A percentile compares a stretch with the other conserved stretches of the same genome.
phyloP scores from a whole-genome alignment of 2,888 invertebrate species.

The Sturmia bella region DNA sequence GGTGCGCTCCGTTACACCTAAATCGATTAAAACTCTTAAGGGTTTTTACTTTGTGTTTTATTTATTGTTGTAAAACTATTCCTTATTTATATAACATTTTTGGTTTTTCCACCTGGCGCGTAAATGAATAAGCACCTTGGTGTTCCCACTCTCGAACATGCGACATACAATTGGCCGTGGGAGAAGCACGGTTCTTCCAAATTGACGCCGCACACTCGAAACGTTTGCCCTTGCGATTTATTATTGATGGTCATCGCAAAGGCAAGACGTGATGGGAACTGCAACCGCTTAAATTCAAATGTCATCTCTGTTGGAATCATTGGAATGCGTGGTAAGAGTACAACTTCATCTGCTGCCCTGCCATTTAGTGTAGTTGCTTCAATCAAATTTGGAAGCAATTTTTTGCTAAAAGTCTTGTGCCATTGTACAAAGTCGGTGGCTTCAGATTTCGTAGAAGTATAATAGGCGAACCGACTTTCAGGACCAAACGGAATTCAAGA shows the following conservation, averaged over 20 bases:
- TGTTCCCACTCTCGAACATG: too few species aligned
- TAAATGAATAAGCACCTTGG: too few species aligned
- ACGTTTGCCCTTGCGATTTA: background rate
- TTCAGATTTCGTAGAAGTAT: background rate
- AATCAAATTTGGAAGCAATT: background rate
- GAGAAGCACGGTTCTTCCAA: too few species aligned
- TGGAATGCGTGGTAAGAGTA: background rate
- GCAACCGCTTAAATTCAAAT: background rate
- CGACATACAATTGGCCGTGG: too few species aligned
- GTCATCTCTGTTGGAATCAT: background rate
- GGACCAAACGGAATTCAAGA: background rate
- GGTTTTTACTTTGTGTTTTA: too few species aligned
- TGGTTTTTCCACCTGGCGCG: too few species aligned
- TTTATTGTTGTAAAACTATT: too few species aligned
- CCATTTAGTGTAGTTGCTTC: conserved; percentile 40
- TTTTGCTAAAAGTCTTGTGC: conserved; percentile 4
- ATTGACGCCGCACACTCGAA: background rate
- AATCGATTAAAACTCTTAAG: too few species aligned
- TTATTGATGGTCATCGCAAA: conserved; percentile 5
- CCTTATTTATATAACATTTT: too few species aligned
- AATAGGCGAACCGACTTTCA: background rate
- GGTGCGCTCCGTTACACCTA: too few species aligned
- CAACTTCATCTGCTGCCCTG: conserved; percentile 8
- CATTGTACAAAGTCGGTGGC: background rate
- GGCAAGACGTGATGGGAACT: background rate